Percentiles rank a stretch among this genome's conserved stretches.
phyloP scores from a whole-genome alignment of 2,797 vertebrate genomes.

The Danio choprae region DNA sequence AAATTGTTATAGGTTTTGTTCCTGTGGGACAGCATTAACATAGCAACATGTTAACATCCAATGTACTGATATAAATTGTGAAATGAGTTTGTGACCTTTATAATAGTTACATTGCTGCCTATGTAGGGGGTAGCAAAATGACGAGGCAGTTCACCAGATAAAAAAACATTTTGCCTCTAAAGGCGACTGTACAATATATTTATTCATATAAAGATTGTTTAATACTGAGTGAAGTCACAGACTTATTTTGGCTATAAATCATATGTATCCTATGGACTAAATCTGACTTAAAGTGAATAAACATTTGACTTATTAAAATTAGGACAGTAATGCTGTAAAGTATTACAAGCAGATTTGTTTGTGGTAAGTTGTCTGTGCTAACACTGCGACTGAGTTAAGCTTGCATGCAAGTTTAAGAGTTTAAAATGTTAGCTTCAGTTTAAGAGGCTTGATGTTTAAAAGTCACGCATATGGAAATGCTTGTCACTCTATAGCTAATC shows the following conservation, averaged over 20 bases:
- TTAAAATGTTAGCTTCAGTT: neutral
- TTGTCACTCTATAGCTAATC: neutral
- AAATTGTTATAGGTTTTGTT: too few species aligned
- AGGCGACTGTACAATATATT: neutral
- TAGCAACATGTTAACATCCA: slow-evolving; percentile 11
- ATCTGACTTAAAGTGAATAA: slow-evolving; percentile 20
- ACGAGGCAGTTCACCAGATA: neutral
- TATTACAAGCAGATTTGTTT: neutral
- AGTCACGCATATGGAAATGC: neutral
- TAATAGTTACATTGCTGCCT: neutral
- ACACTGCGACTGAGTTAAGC: neutral
- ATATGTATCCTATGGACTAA: neutral
- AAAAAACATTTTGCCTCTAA: neutral
- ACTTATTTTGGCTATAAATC: neutral
- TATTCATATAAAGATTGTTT: neutral
- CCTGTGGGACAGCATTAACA: neutral
- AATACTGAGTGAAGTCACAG: neutral
- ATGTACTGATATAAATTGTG: neutral
- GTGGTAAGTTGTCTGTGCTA: neutral
- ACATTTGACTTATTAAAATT: slow-evolving; percentile 3
- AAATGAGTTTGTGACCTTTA: neutral
- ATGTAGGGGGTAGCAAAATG: neutral
- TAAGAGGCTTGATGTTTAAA: neutral
- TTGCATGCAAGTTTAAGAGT: neutral
- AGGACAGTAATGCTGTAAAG: neutral